Evolutionary conservation across 1,140 invertebrate genomes (phyloP).

Genomic region (Prorops nasuta): DNA sequence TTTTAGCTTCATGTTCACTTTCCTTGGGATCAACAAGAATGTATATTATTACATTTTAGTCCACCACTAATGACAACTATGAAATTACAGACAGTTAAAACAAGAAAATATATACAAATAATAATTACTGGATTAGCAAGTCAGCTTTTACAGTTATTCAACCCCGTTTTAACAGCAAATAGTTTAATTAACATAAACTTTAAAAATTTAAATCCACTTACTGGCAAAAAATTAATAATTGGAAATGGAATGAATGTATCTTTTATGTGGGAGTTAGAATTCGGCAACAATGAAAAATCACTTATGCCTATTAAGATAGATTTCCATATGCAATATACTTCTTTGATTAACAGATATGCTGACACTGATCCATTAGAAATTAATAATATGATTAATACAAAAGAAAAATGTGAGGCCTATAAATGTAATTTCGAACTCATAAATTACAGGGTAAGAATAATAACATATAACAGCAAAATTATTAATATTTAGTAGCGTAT

Average conservation of each 20-base stretch:
- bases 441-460: slow-evolving; percentile 64
- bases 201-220: slow-evolving; percentile 64
- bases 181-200: slow-evolving; percentile 59
- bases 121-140: slow-evolving; percentile 68
- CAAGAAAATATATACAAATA: slow-evolving; percentile 78
- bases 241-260: slow-evolving; percentile 70
- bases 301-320: slow-evolving; percentile 65
- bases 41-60: slow-evolving; percentile 73
- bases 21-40: slow-evolving; percentile 72
- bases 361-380: slow-evolving; percentile 53
- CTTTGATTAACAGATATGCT: slow-evolving; percentile 52
- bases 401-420: slow-evolving; percentile 50
- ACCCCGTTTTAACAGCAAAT: slow-evolving; percentile 61
- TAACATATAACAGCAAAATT: too few relatives aligned
- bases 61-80: slow-evolving; percentile 77
- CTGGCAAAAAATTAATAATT: slow-evolving; percentile 60
- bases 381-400: slow-evolving; percentile 41
- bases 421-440: slow-evolving; percentile 61
- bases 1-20: slow-evolving; percentile 66
- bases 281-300: slow-evolving; percentile 60
- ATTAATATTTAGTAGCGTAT: too few relatives aligned
- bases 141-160: slow-evolving; percentile 59
- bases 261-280: slow-evolving; percentile 81
- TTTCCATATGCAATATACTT: slow-evolving; percentile 67
- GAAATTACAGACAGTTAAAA: slow-evolving; percentile 78